Conservation (phyloP, 1,140 invertebrate species). For the Muscidifurax raptorellus region DNA sequence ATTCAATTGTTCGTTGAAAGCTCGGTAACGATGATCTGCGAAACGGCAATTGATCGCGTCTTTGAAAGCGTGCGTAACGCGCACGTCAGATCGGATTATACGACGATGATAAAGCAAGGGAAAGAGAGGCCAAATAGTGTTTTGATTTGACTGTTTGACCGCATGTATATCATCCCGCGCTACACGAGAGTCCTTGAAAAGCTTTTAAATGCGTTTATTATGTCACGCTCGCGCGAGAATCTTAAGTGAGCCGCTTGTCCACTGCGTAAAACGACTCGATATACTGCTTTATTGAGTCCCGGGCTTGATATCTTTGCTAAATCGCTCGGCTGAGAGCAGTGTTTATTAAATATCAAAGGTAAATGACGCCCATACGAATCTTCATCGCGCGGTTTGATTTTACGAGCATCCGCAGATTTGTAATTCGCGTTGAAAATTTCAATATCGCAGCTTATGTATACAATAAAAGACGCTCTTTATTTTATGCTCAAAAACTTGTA, state of each 20-base stretch:
- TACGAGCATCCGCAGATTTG: too few relatives aligned
- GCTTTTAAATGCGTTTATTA: constrained; percentile 13
- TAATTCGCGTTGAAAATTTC: too few relatives aligned
- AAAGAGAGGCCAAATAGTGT: neutral
- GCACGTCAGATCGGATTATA: constrained; percentile 28
- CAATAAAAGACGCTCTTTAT: neutral
- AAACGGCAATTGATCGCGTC: constrained; percentile 22
- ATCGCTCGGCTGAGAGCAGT: neutral
- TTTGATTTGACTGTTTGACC: too few relatives aligned
- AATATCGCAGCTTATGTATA: too few relatives aligned
- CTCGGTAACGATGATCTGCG: constrained; percentile 4
- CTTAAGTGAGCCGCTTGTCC: neutral
- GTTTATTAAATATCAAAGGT: neutral
- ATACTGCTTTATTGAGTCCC: too few relatives aligned
- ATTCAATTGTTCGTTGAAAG: constrained; percentile 28
- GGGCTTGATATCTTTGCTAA: neutral
- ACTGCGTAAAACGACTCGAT: too few relatives aligned
- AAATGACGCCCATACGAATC: too few relatives aligned
- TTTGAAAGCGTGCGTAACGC: constrained; percentile 15
- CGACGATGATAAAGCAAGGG: constrained; percentile 10
- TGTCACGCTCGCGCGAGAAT: neutral
- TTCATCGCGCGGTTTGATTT: too few relatives aligned
- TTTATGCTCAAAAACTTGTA: neutral
- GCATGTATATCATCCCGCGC: neutral
- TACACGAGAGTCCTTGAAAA: constrained; percentile 1